These are phyloP conservation scores for Chionoecetes opilio DNA, from an alignment of 1,140 invertebrate genomes.

Conservation along the genomic window DNA sequence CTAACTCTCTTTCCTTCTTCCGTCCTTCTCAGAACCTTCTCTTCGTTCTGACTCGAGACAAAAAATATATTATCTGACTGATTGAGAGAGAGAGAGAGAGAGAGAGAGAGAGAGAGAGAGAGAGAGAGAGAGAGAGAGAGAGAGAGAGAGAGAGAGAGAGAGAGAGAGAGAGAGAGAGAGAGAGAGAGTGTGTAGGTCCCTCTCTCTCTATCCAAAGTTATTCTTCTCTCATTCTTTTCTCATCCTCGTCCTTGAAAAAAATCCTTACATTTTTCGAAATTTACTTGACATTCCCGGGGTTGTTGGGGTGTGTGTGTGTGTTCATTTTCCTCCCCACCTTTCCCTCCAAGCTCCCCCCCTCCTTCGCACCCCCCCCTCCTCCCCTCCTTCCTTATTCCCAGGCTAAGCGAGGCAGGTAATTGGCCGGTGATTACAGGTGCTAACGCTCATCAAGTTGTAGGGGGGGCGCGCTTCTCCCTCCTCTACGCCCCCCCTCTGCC, in stretches of 20 bases:
- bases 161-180: too few relatives aligned
- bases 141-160: too few relatives aligned
- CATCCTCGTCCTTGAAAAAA: background rate
- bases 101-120: slow-evolving; percentile 17
- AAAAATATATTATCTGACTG: background rate
- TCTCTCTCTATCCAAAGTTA: background rate
- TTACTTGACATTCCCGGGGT: background rate
- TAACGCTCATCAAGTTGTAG: background rate
- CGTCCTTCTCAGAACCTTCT: background rate
- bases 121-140: background rate
- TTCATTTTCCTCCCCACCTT: background rate
- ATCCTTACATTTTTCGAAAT: background rate
- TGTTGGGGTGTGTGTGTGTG: background rate
- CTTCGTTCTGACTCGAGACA: background rate
- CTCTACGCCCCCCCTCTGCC: background rate
- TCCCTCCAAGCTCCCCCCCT: background rate
- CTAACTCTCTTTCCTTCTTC: background rate
- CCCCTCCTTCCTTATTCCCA: background rate
- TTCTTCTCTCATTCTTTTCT: background rate
- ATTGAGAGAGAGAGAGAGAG: slow-evolving; percentile 18
- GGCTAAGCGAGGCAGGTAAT: background rate
- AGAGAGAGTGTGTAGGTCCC: background rate
- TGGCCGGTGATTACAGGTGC: background rate
- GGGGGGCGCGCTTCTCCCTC: background rate
- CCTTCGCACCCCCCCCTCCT: background rate